phyloP scores from a whole-genome alignment of 2,888 invertebrate genomes.

The Nipponacmea schrenckii region DNA sequence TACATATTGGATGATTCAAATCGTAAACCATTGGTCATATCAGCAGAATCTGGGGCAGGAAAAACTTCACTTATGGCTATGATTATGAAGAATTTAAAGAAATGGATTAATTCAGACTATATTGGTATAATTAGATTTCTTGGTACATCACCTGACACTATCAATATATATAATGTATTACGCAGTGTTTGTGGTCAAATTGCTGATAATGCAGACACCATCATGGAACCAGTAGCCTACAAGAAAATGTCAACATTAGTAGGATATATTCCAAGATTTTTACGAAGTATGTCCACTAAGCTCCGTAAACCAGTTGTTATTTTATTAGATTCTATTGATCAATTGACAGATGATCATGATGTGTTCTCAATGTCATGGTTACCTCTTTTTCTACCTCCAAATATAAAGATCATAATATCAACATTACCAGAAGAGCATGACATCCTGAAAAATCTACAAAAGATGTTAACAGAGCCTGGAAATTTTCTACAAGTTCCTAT shows the following conservation, averaged over 20 bases:
- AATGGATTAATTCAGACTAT: slow-evolving; percentile 44
- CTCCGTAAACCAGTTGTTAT: slow-evolving; percentile 52
- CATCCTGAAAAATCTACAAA: slow-evolving; percentile 44
- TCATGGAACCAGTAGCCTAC: slow-evolving; percentile 56
- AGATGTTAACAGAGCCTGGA: slow-evolving; percentile 37
- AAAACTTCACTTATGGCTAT: slow-evolving; percentile 61
- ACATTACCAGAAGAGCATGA: slow-evolving; percentile 50
- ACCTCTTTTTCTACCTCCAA: slow-evolving; percentile 50
- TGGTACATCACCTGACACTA: slow-evolving; percentile 50
- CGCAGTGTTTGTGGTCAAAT: slow-evolving; percentile 51
- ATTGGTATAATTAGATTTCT: slow-evolving; percentile 47
- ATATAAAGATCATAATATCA: slow-evolving; percentile 56
- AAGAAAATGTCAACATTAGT: slow-evolving; percentile 42
- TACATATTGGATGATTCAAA: slow-evolving; percentile 28
- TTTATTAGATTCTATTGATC: slow-evolving; percentile 62
- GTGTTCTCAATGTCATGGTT: slow-evolving; percentile 57
- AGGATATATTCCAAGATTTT: slow-evolving; percentile 50
- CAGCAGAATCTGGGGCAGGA: slow-evolving; percentile 57
- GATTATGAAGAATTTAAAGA: slow-evolving; percentile 47
- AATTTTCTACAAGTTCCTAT: slow-evolving; percentile 51
- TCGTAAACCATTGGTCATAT: slow-evolving; percentile 48
- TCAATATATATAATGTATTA: slow-evolving; percentile 48
- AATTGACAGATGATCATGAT: slow-evolving; percentile 45
- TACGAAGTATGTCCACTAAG: slow-evolving; percentile 43
- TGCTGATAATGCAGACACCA: slow-evolving; percentile 42